Percentiles rank a stretch among this genome's conserved stretches.
phyloP scores from a whole-genome alignment of 2,888 invertebrate species.

The Philopedon plagiatum region DNA sequence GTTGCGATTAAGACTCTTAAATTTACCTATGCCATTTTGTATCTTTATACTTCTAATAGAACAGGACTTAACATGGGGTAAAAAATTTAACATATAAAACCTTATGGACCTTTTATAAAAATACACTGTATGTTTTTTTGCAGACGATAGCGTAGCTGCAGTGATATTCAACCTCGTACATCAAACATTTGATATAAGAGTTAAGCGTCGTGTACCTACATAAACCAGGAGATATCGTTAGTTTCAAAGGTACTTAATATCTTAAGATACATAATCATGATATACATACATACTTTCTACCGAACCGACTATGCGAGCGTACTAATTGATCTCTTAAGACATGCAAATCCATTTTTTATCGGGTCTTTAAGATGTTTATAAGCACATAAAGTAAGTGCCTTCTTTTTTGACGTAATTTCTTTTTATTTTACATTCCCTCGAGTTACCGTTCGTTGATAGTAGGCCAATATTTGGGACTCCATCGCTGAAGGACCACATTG shows the following conservation, averaged over 20 bases:
- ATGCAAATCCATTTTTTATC: slow-evolving; percentile 42
- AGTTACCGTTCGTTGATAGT: too few relatives aligned
- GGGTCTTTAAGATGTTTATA: slow-evolving; percentile 37
- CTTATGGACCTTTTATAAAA: too few relatives aligned
- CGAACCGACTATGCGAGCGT: slow-evolving; percentile 23
- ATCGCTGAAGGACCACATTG: too few relatives aligned
- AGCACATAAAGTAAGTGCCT: slow-evolving; percentile 24
- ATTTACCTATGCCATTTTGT: too few relatives aligned
- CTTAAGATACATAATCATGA: slow-evolving; percentile 27
- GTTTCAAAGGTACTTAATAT: slow-evolving; percentile 19
- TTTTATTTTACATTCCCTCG: neutral
- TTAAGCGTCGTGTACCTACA: neutral
- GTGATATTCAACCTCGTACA: neutral
- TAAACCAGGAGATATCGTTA: slow-evolving; percentile 20
- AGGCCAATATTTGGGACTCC: too few relatives aligned
- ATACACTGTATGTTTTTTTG: too few relatives aligned
- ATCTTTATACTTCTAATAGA: too few relatives aligned
- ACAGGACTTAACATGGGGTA: too few relatives aligned
- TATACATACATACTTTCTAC: slow-evolving; percentile 39
- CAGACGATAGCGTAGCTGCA: too few relatives aligned
- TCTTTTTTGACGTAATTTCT: neutral
- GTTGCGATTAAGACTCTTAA: too few relatives aligned
- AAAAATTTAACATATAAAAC: too few relatives aligned
- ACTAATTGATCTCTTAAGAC: slow-evolving; percentile 43
- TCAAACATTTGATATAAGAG: neutral